Evolutionary conservation across 2,113 vertebrate species (phyloP).

Genomic region (Ursus arctos): DNA sequence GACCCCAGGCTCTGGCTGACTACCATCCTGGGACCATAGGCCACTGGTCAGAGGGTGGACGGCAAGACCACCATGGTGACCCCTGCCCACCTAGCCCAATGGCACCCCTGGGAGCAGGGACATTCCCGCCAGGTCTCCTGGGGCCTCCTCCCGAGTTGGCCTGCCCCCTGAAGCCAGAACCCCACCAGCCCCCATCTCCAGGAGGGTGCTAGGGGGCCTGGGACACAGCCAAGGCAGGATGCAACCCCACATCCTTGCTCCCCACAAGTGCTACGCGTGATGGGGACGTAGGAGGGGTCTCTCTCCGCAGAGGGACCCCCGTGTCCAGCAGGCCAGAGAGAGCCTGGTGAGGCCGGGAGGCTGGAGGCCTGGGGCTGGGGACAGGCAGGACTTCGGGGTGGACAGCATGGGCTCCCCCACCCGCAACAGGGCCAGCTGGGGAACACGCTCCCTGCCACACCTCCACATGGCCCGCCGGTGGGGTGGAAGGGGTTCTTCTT

Average conservation of each 20-base stretch:
- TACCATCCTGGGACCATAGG: rapidly evolving
- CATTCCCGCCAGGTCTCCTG: rapidly evolving
- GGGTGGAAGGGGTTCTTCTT: neutral
- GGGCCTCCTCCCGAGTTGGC: neutral
- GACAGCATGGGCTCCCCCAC: rapidly evolving
- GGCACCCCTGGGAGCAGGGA: neutral
- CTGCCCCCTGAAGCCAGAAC: neutral
- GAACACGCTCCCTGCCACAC: rapidly evolving
- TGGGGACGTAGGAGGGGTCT: neutral
- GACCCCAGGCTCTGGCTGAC: rapidly evolving
- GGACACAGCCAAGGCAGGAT: too few relatives aligned
- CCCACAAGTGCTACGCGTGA: neutral
- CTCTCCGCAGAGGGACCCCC: too few relatives aligned
- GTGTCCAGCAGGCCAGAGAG: neutral
- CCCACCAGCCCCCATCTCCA: neutral
- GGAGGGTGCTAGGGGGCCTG: rapidly evolving
- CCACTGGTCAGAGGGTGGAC: too few relatives aligned
- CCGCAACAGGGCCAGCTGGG: rapidly evolving
- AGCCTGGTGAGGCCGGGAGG: neutral
- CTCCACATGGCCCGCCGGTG: rapidly evolving
- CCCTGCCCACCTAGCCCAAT: neutral
- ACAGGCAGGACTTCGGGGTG: too few relatives aligned
- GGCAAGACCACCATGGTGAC: rapidly evolving
- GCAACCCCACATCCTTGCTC: neutral
- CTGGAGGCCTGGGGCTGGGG: neutral